phyloP scores from a whole-genome alignment of 2,888 invertebrate genomes.

The Bruchidius siliquastri region DNA sequence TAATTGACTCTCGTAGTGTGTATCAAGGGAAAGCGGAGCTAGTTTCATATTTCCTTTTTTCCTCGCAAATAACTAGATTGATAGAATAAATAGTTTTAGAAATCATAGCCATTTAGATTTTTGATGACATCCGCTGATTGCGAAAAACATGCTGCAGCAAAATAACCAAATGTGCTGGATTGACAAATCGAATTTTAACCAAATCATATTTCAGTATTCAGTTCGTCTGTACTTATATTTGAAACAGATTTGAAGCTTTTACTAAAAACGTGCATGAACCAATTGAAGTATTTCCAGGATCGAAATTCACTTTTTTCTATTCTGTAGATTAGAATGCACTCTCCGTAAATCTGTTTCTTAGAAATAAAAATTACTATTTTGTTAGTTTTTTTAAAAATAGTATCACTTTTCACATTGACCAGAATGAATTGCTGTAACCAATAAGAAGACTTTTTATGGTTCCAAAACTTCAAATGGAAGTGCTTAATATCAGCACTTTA shows the following conservation, averaged over 20 bases:
- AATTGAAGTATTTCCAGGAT: neutral
- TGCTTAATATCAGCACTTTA: neutral
- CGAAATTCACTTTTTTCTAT: neutral
- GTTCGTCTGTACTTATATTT: conserved; percentile 8
- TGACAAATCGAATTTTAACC: neutral
- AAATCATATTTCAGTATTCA: conserved; percentile 11
- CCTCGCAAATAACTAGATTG: neutral
- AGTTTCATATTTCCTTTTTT: neutral
- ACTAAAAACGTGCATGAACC: conserved; percentile 15
- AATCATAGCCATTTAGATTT: neutral
- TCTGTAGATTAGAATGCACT: neutral
- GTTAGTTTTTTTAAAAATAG: no score
- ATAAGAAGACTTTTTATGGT: no score
- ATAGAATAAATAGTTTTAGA: neutral
- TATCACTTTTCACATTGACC: no score
- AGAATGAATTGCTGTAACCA: no score
- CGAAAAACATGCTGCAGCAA: neutral
- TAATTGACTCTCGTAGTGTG: neutral
- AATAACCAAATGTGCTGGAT: neutral
- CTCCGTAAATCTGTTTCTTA: no score
- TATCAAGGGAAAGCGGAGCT: neutral
- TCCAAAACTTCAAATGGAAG: no score
- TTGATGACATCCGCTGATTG: neutral
- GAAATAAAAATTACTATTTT: no score
- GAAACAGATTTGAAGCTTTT: conserved; percentile 7